Evolutionary conservation across 2,113 vertebrate species (phyloP).

Genomic region (Chaenocephalus aceratus): DNA sequence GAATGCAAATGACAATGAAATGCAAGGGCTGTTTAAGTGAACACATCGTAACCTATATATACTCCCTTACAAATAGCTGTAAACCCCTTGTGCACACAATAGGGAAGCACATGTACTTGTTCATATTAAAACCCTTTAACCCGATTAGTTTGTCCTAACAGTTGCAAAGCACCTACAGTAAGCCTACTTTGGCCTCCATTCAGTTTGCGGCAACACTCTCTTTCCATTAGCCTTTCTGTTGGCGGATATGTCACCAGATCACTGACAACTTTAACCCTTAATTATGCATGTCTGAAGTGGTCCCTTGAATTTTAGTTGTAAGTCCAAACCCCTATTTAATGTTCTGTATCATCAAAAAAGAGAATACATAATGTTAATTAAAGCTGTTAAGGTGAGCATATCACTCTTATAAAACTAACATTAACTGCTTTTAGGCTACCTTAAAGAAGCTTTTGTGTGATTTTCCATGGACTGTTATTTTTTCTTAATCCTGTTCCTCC

Average conservation of each 20-base stretch:
- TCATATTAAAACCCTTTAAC: conserved; percentile 68
- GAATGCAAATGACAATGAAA: background rate
- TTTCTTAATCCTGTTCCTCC: conserved; percentile 57
- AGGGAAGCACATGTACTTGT: conserved; percentile 46
- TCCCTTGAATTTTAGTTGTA: background rate
- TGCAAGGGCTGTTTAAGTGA: background rate
- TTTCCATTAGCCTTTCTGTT: conserved; percentile 27
- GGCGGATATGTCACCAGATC: conserved; percentile 7
- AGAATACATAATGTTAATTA: background rate
- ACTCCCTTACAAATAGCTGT: conserved; percentile 16
- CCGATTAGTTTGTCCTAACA: conserved; percentile 79
- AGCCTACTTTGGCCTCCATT: conserved; percentile 55
- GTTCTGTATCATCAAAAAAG: background rate
- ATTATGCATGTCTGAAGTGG: background rate
- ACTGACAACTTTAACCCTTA: background rate
- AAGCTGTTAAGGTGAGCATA: background rate
- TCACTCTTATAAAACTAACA: background rate
- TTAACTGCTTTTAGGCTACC: background rate
- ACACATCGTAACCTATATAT: background rate
- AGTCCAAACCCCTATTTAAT: background rate
- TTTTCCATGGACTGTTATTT: background rate
- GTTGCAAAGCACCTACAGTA: conserved; percentile 54
- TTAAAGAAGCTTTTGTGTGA: background rate
- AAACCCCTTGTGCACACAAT: conserved; percentile 53
- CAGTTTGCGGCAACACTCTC: conserved; percentile 19